Percentiles rank a stretch among this genome's conserved stretches.
Conservation (phyloP, 2,113 vertebrate species). For the Arvicanthis niloticus region DNA sequence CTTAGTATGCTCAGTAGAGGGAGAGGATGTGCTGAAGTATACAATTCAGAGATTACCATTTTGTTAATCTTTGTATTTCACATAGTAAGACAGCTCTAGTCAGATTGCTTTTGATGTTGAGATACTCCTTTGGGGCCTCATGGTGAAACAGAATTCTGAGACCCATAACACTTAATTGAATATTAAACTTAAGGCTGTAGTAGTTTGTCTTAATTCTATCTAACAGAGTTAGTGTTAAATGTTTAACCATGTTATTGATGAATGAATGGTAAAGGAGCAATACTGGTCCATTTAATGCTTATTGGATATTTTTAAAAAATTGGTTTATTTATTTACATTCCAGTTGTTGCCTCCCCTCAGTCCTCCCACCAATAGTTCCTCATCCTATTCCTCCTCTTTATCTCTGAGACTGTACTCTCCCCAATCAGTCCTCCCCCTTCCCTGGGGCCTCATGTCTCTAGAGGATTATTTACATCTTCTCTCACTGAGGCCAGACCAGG, state of each 20-base stretch:
- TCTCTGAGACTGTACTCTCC: too few relatives aligned
- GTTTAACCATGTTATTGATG: neutral
- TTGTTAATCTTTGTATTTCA: neutral
- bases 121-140: too few relatives aligned
- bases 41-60: neutral
- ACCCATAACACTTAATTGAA: neutral
- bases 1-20: neutral
- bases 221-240: neutral
- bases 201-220: neutral
- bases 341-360: too few relatives aligned
- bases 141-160: neutral
- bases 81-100: neutral
- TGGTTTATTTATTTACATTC: too few relatives aligned
- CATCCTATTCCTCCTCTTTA: too few relatives aligned
- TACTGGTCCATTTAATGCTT: neutral
- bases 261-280: neutral
- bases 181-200: neutral
- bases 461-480: too few relatives aligned
- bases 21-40: neutral
- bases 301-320: too few relatives aligned
- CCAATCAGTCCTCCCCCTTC: too few relatives aligned
- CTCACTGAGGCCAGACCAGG: too few relatives aligned
- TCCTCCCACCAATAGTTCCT: too few relatives aligned
- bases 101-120: neutral
- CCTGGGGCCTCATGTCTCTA: too few relatives aligned